Conservation (phyloP, 2,888 invertebrate genomes). For the Megamerina dolium region DNA sequence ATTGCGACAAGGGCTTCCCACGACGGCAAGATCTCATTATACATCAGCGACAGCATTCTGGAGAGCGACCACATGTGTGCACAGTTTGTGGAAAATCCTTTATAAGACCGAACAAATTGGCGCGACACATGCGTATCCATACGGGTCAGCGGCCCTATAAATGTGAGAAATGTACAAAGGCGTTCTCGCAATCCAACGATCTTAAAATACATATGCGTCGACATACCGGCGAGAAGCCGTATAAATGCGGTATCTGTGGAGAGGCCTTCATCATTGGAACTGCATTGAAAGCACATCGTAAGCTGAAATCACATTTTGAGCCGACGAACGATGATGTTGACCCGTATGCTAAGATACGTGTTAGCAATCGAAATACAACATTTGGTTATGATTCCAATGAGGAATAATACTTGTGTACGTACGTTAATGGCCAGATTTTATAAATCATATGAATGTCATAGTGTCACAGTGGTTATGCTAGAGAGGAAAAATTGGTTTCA, state of each 20-base stretch:
- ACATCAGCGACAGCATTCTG: slow-evolving; percentile 57
- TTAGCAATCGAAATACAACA: slow-evolving; percentile 24
- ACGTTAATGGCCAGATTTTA: no score
- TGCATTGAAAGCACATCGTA: slow-evolving; percentile 58
- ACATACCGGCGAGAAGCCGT: slow-evolving; percentile 63
- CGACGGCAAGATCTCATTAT: slow-evolving; percentile 57
- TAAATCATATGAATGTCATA: no score
- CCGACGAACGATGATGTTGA: slow-evolving; percentile 27
- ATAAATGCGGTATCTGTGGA: slow-evolving; percentile 61
- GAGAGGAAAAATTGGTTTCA: slow-evolving; percentile 1
- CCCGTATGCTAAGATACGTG: slow-evolving; percentile 39
- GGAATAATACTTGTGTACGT: no score
- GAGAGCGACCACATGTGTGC: slow-evolving; percentile 54
- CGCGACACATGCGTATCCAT: slow-evolving; percentile 56
- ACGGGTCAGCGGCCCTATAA: slow-evolving; percentile 56
- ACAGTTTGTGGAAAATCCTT: slow-evolving; percentile 50
- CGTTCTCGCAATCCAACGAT: slow-evolving; percentile 66
- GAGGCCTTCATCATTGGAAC: slow-evolving; percentile 64
- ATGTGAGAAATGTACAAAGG: slow-evolving; percentile 50
- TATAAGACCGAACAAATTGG: slow-evolving; percentile 56
- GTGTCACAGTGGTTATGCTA: background rate
- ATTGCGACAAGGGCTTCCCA: slow-evolving; percentile 58
- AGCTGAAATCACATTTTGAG: slow-evolving; percentile 56
- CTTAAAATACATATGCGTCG: slow-evolving; percentile 63
- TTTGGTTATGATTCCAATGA: no score